These are phyloP conservation scores for Leptothorax acervorum DNA, from an alignment of 2,888 invertebrate species.

Conservation along the genomic window DNA sequence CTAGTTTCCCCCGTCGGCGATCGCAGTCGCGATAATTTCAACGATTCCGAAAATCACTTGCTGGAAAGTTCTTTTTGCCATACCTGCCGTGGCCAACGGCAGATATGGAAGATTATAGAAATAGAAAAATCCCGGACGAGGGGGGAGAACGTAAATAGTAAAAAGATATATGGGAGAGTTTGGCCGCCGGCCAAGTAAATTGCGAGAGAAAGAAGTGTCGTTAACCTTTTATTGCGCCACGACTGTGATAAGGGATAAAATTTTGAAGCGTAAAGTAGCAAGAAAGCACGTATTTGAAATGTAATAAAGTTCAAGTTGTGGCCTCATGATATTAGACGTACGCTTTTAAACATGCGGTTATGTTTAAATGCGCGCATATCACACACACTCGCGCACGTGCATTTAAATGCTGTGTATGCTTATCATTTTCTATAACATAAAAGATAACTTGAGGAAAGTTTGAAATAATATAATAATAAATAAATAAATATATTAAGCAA, in stretches of 20 bases:
- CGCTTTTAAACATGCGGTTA: background rate
- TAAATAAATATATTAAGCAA: background rate
- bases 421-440: background rate
- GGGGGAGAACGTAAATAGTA: background rate
- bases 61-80: constrained; percentile 21
- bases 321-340: background rate
- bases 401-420: background rate
- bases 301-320: background rate
- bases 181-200: constrained; percentile 30
- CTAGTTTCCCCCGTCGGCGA: constrained; percentile 29
- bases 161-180: constrained; percentile 18
- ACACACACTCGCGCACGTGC: too few species aligned
- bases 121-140: background rate
- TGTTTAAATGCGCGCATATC: background rate
- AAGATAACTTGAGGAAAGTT: background rate
- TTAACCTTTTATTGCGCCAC: constrained; percentile 24
- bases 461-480: background rate
- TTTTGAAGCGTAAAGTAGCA: background rate
- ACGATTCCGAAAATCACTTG: constrained; percentile 47
- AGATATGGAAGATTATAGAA: constrained; percentile 34
- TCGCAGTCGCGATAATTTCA: constrained; percentile 20
- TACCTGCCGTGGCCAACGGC: background rate
- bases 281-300: background rate
- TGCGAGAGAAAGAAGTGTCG: constrained; percentile 34
- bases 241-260: background rate